Conservation (phyloP, 1,140 invertebrate genomes). For the Colletes latitarsis region DNA sequence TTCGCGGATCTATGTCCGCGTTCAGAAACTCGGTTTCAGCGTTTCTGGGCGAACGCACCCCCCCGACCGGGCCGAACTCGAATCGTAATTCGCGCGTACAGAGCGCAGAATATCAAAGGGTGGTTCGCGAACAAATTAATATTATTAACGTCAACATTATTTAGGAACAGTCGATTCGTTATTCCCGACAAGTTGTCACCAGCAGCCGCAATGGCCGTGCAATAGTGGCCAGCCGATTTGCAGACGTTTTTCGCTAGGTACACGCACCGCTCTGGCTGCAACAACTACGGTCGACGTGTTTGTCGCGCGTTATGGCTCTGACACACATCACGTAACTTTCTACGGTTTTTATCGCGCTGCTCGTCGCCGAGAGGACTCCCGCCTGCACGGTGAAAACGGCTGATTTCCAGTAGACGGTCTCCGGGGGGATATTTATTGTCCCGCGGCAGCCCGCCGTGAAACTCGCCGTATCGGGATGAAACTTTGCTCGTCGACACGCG, state of each 20-base stretch:
- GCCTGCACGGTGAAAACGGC: constrained; percentile 50
- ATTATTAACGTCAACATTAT: not conserved
- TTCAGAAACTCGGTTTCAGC: no score
- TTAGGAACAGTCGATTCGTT: not conserved
- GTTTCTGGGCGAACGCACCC: no score
- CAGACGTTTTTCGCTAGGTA: constrained; percentile 8
- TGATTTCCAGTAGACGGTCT: constrained; percentile 43
- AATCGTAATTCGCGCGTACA: no score
- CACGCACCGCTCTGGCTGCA: not conserved
- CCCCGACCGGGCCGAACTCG: no score
- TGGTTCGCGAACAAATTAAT: no score
- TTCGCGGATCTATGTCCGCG: no score
- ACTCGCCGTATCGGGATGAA: constrained; percentile 37
- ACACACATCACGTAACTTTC: constrained; percentile 68
- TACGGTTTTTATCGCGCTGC: constrained; percentile 50
- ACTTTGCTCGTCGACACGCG: constrained; percentile 7
- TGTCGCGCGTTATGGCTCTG: constrained; percentile 49
- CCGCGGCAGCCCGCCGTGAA: constrained; percentile 3
- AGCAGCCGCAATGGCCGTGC: not conserved
- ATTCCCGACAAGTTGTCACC: not conserved
- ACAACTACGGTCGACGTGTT: constrained; percentile 49
- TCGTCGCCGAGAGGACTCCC: not conserved
- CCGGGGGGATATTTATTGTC: constrained; percentile 44
- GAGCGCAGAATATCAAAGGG: no score
- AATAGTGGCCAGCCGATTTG: not conserved